Evolutionary conservation across 2,888 invertebrate species (phyloP), one percentile per base, ranked within the genome.

Genomic region (Entomobrya multifasciata): DNA sequence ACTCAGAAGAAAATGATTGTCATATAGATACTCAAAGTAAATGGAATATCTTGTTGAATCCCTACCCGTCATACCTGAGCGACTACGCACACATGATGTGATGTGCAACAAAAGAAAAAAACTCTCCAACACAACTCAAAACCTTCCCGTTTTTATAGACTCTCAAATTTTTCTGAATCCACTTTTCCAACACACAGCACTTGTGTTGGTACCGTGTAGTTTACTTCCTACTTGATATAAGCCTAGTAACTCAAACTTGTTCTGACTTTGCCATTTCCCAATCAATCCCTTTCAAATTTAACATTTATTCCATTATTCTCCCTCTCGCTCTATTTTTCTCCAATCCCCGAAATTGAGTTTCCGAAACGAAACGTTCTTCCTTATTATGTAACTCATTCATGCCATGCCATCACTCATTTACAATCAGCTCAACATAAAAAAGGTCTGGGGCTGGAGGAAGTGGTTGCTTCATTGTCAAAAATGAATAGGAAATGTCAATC

Each of bases 401-500:
- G 17, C 55, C 55, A 55, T 3, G 55, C 55, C 44, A 17, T 6
- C 20, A 47, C 20, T 17, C 13, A 70, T 25, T 44, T 30, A 49
- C 20, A 65, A 20, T 60, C 60, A 60, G 27, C 36, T 60, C 60
- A 52, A 60, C 8, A 49, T n/a, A 41, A 41, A 41, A 41, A 11
- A 41, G n/a, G n/a, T n/a, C n/a, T n/a, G 41, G 41, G 13, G 22
- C 20, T 5, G 5, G 22, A 22, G 57, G n/a, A n/a, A 20, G 25
- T n/a, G 13, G 57, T 11, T 57, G 20, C 27, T 10, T 72, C 72
- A 27, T n/a, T n/a, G n/a, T 72, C n/a, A 15, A 15, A 27, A 30
- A 49, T 6, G 13, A 49, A 72, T 72, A 30, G 52, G 52, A 72
- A 72, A 72, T 72, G 72, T 72, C 72, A 72, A 72, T 72, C 49